These are phyloP conservation scores for Leuciscus idus DNA, from an alignment of 2,113 vertebrate species.

Conservation along the genomic window DNA sequence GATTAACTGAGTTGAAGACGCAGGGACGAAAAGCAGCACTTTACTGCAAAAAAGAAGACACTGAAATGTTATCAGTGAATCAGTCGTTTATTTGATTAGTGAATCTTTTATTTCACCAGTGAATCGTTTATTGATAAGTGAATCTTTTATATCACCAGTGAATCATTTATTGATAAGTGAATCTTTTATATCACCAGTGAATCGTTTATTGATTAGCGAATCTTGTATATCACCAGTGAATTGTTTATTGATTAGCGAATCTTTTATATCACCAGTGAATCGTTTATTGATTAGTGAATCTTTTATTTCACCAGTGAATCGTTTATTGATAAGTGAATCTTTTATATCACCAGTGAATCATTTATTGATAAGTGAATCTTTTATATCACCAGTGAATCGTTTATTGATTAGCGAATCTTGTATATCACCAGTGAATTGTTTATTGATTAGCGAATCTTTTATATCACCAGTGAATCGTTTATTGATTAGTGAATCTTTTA, in stretches of 20 bases:
- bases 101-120: background rate
- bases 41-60: background rate
- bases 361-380: background rate
- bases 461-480: no score
- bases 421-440: no score
- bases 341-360: background rate
- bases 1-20: background rate
- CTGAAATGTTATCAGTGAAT: background rate
- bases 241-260: background rate
- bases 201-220: background rate
- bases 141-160: no score
- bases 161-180: no score
- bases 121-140: no score
- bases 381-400: background rate
- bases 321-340: background rate
- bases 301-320: background rate
- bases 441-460: no score
- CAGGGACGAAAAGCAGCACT: background rate
- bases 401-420: background rate
- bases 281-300: no score
- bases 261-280: no score
- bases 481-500: no score
- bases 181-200: no score
- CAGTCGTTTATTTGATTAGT: background rate
- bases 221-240: background rate